Percentiles rank a stretch among this genome's conserved stretches.
Conservation (phyloP, 2,113 vertebrate genomes). For the Silurus meridionalis region DNA sequence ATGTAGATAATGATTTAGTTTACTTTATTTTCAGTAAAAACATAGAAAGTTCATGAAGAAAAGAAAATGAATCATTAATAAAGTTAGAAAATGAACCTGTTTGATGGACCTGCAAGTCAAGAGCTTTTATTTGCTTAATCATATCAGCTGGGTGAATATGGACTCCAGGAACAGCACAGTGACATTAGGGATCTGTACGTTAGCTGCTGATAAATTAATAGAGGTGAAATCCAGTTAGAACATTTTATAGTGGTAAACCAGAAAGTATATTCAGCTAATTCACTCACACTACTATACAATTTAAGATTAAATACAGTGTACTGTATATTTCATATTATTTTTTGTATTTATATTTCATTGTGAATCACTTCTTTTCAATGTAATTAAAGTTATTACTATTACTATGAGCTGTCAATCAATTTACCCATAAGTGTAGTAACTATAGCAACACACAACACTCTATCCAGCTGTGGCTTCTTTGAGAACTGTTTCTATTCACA, state of each 20-base stretch:
- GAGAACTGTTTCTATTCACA: not conserved
- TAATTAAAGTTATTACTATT: not conserved
- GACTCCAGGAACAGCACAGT: not conserved
- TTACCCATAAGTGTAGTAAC: not conserved
- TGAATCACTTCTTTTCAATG: not conserved
- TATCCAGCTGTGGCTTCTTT: not conserved
- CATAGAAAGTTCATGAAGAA: not conserved
- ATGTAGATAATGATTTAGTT: not conserved
- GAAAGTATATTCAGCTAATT: not conserved
- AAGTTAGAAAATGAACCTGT: not conserved
- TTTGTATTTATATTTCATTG: not conserved
- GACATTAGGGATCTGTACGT: slow-evolving; percentile 23
- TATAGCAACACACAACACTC: not conserved
- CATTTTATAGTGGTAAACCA: not conserved
- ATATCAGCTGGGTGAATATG: slow-evolving; percentile 28
- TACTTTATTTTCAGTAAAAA: not conserved
- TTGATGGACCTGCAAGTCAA: slow-evolving; percentile 20
- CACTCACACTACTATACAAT: not conserved
- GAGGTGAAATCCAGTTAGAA: not conserved
- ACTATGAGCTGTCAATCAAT: not conserved
- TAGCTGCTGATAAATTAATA: not conserved
- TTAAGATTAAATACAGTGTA: not conserved
- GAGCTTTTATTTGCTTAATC: not conserved
- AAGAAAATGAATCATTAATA: not conserved
- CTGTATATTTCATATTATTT: not conserved